A percentile compares a stretch with the other conserved stretches of the same genome.
Evolutionary conservation across 2,797 vertebrate genomes (phyloP).

Genomic region (Pelochelys cantorii): DNA sequence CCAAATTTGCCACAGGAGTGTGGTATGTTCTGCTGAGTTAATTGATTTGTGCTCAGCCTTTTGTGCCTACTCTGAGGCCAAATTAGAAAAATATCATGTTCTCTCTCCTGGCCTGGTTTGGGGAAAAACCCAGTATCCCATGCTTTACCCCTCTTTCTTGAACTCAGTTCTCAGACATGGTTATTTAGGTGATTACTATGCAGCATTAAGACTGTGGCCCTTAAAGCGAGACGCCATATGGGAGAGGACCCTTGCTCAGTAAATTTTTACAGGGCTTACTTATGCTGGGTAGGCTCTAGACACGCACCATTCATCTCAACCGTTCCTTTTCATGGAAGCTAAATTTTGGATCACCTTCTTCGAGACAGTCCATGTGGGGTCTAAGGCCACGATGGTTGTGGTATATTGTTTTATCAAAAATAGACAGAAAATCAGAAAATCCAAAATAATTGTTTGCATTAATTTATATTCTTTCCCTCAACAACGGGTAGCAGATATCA

Average conservation of each 20-base stretch:
- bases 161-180: not conserved
- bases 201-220: not conserved
- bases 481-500: not conserved
- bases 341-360: not conserved
- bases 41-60: not conserved
- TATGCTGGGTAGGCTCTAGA: too few species aligned
- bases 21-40: not conserved
- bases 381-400: not conserved
- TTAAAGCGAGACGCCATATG: not conserved
- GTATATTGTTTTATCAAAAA: not conserved
- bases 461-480: not conserved
- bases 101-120: not conserved
- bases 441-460: fast-evolving
- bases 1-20: too few species aligned
- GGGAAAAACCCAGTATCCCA: not conserved
- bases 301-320: not conserved
- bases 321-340: not conserved
- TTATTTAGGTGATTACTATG: not conserved
- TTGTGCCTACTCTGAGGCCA: not conserved
- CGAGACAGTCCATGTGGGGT: not conserved
- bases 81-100: not conserved
- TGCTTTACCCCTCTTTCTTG: not conserved
- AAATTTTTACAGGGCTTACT: not conserved
- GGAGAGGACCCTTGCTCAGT: not conserved
- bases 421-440: not conserved